Evolutionary conservation across 2,113 vertebrate genomes (phyloP).

Genomic region (Cyprinodon brontotheroides): DNA sequence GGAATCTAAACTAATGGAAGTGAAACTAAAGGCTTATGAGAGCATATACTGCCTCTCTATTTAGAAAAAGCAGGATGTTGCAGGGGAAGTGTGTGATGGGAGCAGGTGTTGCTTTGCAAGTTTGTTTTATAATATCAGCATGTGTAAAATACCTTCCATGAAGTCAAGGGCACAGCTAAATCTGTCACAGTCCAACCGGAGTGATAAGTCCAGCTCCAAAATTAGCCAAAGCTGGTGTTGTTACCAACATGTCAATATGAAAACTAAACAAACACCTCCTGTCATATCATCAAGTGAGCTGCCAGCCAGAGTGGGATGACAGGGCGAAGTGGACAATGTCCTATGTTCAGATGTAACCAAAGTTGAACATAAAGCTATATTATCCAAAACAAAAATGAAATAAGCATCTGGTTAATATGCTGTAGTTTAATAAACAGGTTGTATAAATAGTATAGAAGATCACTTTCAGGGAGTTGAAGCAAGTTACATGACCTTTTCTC

Average conservation of each 20-base stretch:
- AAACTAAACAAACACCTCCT: slow-evolving; percentile 39
- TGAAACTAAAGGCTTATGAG: background rate
- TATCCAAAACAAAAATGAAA: slow-evolving; percentile 2
- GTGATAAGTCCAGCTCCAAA: slow-evolving; percentile 59
- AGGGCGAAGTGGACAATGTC: slow-evolving; percentile 10
- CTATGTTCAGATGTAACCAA: background rate
- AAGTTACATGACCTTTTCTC: background rate
- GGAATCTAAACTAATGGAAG: background rate
- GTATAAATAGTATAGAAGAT: background rate
- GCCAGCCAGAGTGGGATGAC: slow-evolving; percentile 12
- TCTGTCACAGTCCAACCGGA: slow-evolving; percentile 42
- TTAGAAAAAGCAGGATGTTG: background rate
- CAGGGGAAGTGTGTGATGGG: slow-evolving; percentile 4
- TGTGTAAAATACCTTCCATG: slow-evolving; percentile 65
- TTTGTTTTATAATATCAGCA: slow-evolving; percentile 42
- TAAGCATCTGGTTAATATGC: background rate
- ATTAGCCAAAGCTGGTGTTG: slow-evolving; percentile 67
- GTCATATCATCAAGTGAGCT: slow-evolving; percentile 25
- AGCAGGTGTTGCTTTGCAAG: slow-evolving; percentile 15
- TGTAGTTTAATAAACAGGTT: background rate
- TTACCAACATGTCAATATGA: slow-evolving; percentile 66
- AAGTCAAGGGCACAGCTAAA: slow-evolving; percentile 55
- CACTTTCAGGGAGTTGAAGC: background rate
- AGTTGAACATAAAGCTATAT: background rate
- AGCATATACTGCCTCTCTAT: background rate